Conservation (phyloP, 2,797 vertebrate species). For the Okamejei kenojei region DNA sequence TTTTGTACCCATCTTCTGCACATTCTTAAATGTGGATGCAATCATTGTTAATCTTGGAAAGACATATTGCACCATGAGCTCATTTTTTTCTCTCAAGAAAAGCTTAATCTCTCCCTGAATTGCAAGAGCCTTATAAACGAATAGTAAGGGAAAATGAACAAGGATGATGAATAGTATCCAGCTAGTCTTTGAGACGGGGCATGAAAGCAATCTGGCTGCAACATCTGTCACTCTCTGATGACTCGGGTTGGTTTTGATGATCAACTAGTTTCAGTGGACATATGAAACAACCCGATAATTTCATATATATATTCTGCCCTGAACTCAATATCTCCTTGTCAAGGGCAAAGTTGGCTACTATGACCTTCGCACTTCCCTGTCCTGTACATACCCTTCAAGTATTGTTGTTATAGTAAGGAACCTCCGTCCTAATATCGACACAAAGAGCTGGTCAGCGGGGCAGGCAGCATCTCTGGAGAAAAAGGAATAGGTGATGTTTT, state of each 20-base stretch:
- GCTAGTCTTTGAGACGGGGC: background rate
- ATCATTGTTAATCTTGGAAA: background rate
- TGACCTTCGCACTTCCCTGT: background rate
- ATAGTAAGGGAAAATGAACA: background rate
- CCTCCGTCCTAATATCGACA: background rate
- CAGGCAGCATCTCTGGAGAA: too few relatives aligned
- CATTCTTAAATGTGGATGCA: background rate
- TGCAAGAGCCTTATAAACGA: background rate
- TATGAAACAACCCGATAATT: background rate
- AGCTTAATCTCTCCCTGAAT: background rate
- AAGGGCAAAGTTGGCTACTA: background rate
- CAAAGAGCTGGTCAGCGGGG: too few relatives aligned
- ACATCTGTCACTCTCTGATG: background rate
- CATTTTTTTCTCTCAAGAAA: background rate
- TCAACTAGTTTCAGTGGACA: background rate
- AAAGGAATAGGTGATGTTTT: too few relatives aligned
- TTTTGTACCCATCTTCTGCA: too few relatives aligned
- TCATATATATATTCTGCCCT: background rate
- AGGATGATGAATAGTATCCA: background rate
- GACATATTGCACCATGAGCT: background rate
- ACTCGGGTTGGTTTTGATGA: background rate
- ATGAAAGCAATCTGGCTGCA: constrained; percentile 2
- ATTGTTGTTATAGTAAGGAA: background rate
- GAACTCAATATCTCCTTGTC: background rate
- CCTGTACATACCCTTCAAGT: background rate